A percentile compares a stretch with the other conserved stretches of the same genome.
These are phyloP conservation scores for Heliconius ethilla DNA, from an alignment of 2,888 invertebrate species.

Conservation along the genomic window DNA sequence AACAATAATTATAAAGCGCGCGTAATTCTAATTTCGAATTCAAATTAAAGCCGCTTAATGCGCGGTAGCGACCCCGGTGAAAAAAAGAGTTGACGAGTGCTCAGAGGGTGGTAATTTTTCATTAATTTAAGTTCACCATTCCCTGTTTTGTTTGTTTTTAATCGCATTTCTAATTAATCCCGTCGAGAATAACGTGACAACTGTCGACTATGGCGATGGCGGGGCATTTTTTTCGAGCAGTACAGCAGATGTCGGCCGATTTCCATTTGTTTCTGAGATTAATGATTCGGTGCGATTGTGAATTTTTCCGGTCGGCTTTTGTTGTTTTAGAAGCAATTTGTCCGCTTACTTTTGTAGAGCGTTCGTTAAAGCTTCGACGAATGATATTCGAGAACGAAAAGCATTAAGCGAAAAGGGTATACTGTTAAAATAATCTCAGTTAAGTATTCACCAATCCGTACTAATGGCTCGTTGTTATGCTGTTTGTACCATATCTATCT, in stretches of 20 bases:
- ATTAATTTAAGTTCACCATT: conserved; percentile 83
- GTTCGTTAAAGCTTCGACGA: conserved; percentile 78
- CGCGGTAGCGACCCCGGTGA: conserved; percentile 79
- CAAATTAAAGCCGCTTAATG: conserved; percentile 83
- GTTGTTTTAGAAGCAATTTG: conserved; percentile 83
- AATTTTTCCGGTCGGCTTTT: conserved; percentile 82
- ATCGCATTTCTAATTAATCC: conserved; percentile 83
- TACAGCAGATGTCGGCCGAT: conserved; percentile 82
- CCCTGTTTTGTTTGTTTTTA: conserved; percentile 83
- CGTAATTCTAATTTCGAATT: conserved; percentile 83
- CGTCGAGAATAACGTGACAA: conserved; percentile 83
- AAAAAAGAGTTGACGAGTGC: conserved; percentile 82
- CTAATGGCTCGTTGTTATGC: conserved; percentile 44
- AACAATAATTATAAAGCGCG: conserved; percentile 82
- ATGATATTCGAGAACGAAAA: conserved; percentile 73
- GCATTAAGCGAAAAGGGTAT: conserved; percentile 43
- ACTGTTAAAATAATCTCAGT: conserved; percentile 45
- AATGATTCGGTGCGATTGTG: conserved; percentile 82
- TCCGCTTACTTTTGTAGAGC: conserved; percentile 80
- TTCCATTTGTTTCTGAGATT: conserved; percentile 83
- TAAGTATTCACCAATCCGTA: conserved; percentile 44
- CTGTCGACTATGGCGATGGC: conserved; percentile 76
- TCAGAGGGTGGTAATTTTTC: conserved; percentile 82
- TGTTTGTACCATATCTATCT: conserved; percentile 30
- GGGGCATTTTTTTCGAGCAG: conserved; percentile 75